Evolutionary conservation across 2,888 invertebrate species (phyloP), one percentile per base, ranked within the genome.

Genomic region (Tipula helvola): DNA sequence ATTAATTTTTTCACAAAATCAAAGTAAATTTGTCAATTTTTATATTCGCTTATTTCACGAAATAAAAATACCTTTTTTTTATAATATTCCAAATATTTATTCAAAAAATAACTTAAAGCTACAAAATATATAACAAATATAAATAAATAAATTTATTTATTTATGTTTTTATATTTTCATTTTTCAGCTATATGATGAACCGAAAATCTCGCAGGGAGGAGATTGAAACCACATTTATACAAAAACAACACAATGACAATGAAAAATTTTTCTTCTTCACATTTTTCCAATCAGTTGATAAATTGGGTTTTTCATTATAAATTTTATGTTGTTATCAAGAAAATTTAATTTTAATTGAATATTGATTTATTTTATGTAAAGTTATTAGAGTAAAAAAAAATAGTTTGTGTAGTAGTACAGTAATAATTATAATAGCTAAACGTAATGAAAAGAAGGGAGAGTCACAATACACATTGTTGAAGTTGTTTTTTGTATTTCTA

Each of bases 341-440:
- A 71, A 71, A 71, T 71, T 71, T 71, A 71, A 71, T 71, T 71
- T 71, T 71, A 71, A 71, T 71, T 71, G 71, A 71, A 71, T 71
- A 71, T 71, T 71, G 71, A 71, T 71, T 71, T 71, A 71, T 71
- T 71, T 28, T 18, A 71, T 71, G 28, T 71, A 71, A 71, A 71
- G 71, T 71, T 71, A 71, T 71, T 71, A 71, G 71, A 71, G 71
- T 71, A 71, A 71, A 18, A 71, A 71, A 71, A 71, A 71, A 18
- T 71, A 71, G 71, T 71, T 71, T 57, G 8, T 28, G 71, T 12
- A 71, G 71, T 57, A 28, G 28, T 28, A 28, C 8, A 71, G 28
- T 71, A 71, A 71, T 71, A 71, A 71, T 71, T 28, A 71, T 28
- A 28, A 52, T 28, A 71, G 71, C 28, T 71, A 71, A 28, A 28